phyloP scores from a whole-genome alignment of 1,140 invertebrate genomes.

The Drosophila takahashii region DNA sequence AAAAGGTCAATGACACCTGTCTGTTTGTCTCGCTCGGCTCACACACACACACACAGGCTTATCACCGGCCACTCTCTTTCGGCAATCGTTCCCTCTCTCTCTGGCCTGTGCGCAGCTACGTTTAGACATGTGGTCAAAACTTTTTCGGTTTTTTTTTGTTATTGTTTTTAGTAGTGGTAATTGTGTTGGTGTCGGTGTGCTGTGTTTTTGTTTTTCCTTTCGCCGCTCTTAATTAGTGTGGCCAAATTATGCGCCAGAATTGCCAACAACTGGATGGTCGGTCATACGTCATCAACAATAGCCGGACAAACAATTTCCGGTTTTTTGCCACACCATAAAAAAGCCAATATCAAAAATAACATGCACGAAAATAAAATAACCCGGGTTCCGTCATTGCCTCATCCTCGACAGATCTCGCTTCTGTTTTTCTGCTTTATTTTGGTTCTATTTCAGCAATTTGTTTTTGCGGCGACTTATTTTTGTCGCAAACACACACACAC shows the following conservation, averaged over 20 bases:
- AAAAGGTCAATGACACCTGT: conserved; percentile 82
- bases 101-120: conserved; percentile 48
- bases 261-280: conserved; percentile 40
- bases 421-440: conserved; percentile 35
- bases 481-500: conserved; percentile 50
- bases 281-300: conserved; percentile 78
- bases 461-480: conserved; percentile 75
- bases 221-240: conserved; percentile 73
- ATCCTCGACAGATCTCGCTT: conserved; percentile 27
- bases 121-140: conserved; percentile 69
- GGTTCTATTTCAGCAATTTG: conserved; percentile 69
- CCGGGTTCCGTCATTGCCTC: conserved; percentile 36
- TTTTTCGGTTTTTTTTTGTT: conserved; percentile 11
- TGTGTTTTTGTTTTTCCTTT: conserved; percentile 52
- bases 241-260: conserved; percentile 74
- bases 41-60: conserved; percentile 55
- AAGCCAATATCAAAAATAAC: conserved; percentile 41
- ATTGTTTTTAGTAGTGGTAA: neutral
- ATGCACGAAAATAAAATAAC: conserved; percentile 25
- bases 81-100: conserved; percentile 24
- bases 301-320: conserved; percentile 81
- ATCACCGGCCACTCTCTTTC: conserved; percentile 67
- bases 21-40: conserved; percentile 70
- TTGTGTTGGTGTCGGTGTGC: neutral
- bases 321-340: conserved; percentile 41